Evolutionary conservation across 1,140 invertebrate genomes (phyloP).

Genomic region (Drosophila jambulina): DNA sequence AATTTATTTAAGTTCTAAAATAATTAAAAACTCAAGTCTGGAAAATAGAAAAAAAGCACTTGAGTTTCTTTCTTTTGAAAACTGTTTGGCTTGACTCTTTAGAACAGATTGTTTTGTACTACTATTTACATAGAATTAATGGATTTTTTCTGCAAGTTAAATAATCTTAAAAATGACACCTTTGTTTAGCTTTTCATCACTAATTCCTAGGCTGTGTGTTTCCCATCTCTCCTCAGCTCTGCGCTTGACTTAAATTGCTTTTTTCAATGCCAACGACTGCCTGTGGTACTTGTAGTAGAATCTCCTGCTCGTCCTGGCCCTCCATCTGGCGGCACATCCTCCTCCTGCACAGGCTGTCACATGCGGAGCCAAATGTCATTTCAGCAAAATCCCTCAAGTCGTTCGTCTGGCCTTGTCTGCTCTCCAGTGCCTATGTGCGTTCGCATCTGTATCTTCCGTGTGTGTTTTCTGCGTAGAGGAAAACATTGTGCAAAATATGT

Average conservation of each 20-base stretch:
- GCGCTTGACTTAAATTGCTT: constrained; percentile 78
- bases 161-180: background rate
- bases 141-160: background rate
- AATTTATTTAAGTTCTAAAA: background rate
- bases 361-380: constrained; percentile 84
- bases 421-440: constrained; percentile 22
- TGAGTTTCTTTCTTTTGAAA: background rate
- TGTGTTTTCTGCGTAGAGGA: constrained; percentile 35
- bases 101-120: fast-evolving
- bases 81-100: background rate
- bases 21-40: background rate
- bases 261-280: constrained; percentile 76
- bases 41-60: background rate
- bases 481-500: constrained; percentile 73
- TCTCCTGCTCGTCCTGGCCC: constrained; percentile 20
- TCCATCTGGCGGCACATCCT: background rate
- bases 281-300: constrained; percentile 26
- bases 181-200: background rate
- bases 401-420: constrained; percentile 68
- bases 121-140: background rate
- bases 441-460: constrained; percentile 15
- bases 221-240: constrained; percentile 26
- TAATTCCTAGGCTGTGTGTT: constrained; percentile 13
- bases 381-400: constrained; percentile 84
- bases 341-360: constrained; percentile 64